Conservation (phyloP, 2,113 vertebrate genomes). For the Siniperca knerii region DNA sequence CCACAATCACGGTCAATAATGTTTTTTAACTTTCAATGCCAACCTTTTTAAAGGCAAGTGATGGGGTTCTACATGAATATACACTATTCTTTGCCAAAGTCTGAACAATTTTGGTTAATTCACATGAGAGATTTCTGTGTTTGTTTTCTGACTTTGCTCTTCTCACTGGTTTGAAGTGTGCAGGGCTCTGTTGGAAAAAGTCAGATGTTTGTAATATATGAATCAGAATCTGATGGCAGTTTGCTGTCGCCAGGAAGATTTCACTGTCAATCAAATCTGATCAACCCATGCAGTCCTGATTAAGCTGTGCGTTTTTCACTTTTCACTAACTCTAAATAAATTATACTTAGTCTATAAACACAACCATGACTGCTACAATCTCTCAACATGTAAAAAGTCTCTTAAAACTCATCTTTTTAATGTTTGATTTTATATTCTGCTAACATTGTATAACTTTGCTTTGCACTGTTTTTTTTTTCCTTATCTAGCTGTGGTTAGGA, state of each 20-base stretch:
- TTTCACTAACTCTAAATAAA: not conserved
- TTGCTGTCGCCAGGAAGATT: not conserved
- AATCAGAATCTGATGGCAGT: not conserved
- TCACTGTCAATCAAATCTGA: constrained; percentile 4
- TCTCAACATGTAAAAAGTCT: not conserved
- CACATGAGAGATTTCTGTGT: not conserved
- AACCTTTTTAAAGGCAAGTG: not conserved
- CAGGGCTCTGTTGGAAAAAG: not conserved
- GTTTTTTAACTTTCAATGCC: not conserved
- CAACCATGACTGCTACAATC: not conserved
- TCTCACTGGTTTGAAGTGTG: not conserved
- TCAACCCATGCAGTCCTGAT: not conserved
- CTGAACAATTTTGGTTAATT: constrained; percentile 12
- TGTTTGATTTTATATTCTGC: not conserved
- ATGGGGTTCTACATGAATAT: not conserved
- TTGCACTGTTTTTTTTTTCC: not conserved
- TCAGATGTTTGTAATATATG: constrained; percentile 9
- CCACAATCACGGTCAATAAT: constrained; percentile 17
- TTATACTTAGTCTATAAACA: not conserved
- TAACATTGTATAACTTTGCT: not conserved
- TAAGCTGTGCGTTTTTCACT: not conserved
- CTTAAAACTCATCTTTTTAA: not conserved
- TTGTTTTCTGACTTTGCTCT: not conserved
- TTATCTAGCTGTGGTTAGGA: not conserved
- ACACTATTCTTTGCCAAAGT: not conserved